Evolutionary conservation across 2,113 vertebrate species (phyloP).

Genomic region (Vidua macroura): DNA sequence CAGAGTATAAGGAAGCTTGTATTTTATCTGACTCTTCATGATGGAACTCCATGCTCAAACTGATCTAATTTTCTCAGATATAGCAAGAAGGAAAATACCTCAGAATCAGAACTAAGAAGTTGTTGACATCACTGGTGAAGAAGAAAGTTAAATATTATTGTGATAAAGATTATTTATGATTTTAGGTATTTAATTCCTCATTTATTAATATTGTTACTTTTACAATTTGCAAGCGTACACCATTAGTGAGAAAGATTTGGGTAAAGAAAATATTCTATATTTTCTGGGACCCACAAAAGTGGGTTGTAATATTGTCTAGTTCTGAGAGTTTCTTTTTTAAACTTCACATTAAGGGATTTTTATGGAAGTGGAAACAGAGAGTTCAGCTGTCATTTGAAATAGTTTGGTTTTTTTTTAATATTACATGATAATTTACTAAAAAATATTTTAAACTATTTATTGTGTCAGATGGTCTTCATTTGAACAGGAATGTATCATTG

Average conservation of each 20-base stretch:
- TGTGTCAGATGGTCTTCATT: not conserved
- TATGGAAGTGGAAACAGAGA: not conserved
- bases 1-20: not conserved
- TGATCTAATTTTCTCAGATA: not conserved
- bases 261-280: not conserved
- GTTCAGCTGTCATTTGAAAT: not conserved
- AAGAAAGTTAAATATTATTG: not conserved
- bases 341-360: not conserved
- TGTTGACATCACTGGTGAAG: not conserved
- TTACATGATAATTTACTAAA: not conserved
- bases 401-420: not conserved
- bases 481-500: not conserved
- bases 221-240: not conserved
- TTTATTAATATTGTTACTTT: not conserved
- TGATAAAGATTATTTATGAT: not conserved
- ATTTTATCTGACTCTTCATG: slow-evolving; percentile 8
- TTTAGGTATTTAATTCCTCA: not conserved
- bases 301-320: not conserved
- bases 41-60: slow-evolving; percentile 4
- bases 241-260: not conserved
- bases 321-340: not conserved
- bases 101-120: not conserved
- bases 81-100: not conserved
- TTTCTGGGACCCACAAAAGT: not conserved
- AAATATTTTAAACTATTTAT: not conserved